Conservation (phyloP, 2,797 vertebrate species). For the Sus cebifrons region DNA sequence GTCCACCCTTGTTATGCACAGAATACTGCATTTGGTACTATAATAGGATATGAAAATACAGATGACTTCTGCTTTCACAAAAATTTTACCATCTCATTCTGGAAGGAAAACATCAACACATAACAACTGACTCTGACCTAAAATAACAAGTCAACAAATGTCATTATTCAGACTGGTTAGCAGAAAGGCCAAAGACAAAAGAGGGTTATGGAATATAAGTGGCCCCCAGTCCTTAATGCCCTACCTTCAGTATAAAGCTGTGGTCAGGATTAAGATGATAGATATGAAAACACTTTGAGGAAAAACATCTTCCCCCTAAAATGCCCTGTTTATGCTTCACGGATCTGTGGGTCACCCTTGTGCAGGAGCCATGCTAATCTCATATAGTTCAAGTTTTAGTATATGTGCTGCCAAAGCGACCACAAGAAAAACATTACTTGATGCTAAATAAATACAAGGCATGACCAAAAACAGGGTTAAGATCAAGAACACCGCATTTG, state of each 20-base stretch:
- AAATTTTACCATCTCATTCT: conserved; percentile 56
- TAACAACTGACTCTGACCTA: conserved; percentile 23
- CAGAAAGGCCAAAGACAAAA: conserved; percentile 55
- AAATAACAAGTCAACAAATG: conserved; percentile 50
- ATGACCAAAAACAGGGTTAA: conserved; percentile 31
- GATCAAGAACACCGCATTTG: conserved; percentile 36
- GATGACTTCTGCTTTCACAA: conserved; percentile 61
- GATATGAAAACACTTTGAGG: conserved; percentile 1
- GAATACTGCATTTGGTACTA: conserved; percentile 5
- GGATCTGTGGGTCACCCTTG: neutral
- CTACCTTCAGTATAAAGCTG: conserved; percentile 37
- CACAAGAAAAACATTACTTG: conserved; percentile 53
- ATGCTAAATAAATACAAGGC: conserved; percentile 57
- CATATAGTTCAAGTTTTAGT: neutral
- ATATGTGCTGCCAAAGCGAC: neutral
- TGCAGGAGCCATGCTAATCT: neutral
- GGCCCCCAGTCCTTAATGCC: neutral
- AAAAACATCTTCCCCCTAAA: neutral
- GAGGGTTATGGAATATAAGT: neutral
- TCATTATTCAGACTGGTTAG: neutral
- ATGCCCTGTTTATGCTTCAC: neutral
- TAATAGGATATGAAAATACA: conserved; percentile 30
- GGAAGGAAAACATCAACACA: conserved; percentile 1
- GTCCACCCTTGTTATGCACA: neutral
- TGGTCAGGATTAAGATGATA: neutral